Conservation (phyloP, 2,888 invertebrate genomes). For the Bombylius major region DNA sequence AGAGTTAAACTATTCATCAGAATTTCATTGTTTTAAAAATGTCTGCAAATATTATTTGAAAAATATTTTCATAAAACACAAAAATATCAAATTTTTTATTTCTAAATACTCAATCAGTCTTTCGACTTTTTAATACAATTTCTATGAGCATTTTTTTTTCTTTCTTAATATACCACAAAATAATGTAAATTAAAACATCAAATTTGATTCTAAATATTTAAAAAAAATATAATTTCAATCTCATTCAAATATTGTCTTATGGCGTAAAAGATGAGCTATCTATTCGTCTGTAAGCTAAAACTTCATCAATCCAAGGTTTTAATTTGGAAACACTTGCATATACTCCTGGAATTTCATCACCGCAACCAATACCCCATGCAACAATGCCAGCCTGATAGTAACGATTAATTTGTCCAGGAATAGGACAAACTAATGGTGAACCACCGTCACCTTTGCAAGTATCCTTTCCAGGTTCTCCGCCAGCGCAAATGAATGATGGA, state of each 20-base stretch:
- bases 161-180: no score
- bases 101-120: no score
- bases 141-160: no score
- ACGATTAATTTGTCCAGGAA: constrained; percentile 34
- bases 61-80: no score
- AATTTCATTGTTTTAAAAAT: no score
- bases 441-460: constrained; percentile 70
- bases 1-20: no score
- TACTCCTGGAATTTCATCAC: constrained; percentile 54
- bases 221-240: no score
- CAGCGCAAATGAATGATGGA: constrained; percentile 62
- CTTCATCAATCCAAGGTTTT: constrained; percentile 52
- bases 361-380: constrained; percentile 75
- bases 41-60: no score
- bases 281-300: constrained; percentile 6
- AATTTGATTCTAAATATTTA: no score
- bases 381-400: constrained; percentile 48
- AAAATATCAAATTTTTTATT: no score
- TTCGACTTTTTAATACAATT: no score
- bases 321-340: constrained; percentile 56
- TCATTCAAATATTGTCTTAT: background rate
- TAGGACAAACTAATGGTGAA: constrained; percentile 62
- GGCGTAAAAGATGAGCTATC: constrained; percentile 2
- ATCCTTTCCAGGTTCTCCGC: constrained; percentile 57
- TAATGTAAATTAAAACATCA: no score